Conservation (phyloP, 2,888 invertebrate genomes). For the Meloe dianella region DNA sequence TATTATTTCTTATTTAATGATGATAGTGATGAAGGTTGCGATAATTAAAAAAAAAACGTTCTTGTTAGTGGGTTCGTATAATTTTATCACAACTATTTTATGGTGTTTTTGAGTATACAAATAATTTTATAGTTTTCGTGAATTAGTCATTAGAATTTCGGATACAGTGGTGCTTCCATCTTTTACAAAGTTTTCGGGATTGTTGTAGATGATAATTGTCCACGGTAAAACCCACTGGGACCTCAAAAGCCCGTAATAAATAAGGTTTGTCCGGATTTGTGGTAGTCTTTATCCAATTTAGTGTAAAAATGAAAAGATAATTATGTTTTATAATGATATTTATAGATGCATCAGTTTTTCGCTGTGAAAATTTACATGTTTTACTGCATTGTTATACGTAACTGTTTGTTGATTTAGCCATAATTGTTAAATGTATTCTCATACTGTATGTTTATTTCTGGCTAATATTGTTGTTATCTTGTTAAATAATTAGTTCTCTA, state of each 20-base stretch:
- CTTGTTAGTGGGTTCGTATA: constrained; percentile 20
- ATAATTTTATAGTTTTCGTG: constrained; percentile 23
- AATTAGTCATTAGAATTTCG: background rate
- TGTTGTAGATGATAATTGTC: too few species aligned
- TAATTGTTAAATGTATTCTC: constrained; percentile 8
- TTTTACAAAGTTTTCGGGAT: too few species aligned
- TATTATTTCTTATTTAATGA: background rate
- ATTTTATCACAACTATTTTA: constrained; percentile 27
- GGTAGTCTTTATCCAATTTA: too few species aligned
- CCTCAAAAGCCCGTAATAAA: too few species aligned
- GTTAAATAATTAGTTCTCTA: background rate
- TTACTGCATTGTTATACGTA: background rate
- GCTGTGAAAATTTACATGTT: background rate
- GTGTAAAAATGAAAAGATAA: too few species aligned
- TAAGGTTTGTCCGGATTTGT: too few species aligned
- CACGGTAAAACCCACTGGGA: too few species aligned
- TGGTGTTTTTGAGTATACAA: constrained; percentile 30
- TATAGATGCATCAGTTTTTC: background rate
- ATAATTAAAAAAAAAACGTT: constrained; percentile 17
- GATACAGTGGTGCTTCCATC: too few species aligned
- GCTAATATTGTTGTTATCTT: constrained; percentile 11
- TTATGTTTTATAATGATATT: too few species aligned
- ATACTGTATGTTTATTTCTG: background rate
- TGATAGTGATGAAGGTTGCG: constrained; percentile 14
- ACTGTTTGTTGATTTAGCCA: constrained; percentile 1